Evolutionary conservation across 2,797 vertebrate genomes (phyloP), one percentile per base, ranked within the genome.

Genomic region (Champsocephalus esox): DNA sequence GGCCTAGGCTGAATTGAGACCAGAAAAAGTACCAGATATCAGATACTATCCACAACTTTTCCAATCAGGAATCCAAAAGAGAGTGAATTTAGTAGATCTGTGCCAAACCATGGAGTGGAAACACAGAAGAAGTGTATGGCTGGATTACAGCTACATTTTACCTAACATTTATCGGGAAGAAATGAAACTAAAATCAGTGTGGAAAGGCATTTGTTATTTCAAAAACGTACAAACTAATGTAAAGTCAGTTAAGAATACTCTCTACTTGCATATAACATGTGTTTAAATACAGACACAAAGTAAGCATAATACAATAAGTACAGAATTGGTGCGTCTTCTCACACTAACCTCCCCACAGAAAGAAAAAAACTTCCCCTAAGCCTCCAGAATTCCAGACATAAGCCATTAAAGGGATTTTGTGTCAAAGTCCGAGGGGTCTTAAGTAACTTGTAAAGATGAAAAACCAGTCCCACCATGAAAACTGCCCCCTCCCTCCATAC

Each of bases 351-450:
- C 24, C 49, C 14, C 50, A 59, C 5, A 24, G 6, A 9, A 8
- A 60, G 10, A 11, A 28, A 13, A 50, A 76, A 62, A 57, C 85
- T 69, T 77, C 28, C 55, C 19, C 58, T 79, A 80, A 92, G 70
- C 86, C 80, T 73, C 54, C 70, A 44, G 80, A 88, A 92, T 93
- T 94, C 89, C 88, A 81, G 69, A 86, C 84, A 83, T 82, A 83
- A 92, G 82, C 83, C 81, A 88, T 89, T 88, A 87, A 87, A 92
- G 63, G 87, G 91, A 93, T 93, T 93, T 92, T 80, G 86, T 89
- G 79, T 85, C 83, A 92, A 94, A 93, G 91, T 94, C 91, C 87
- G 72, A 77, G 58, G 56, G 79, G 81, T 86, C 77, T 88, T 75
- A 77, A 86, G 72, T 84, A 80, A 88, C 66, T 63, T 75, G 73